Evolutionary conservation across 2,113 vertebrate species (phyloP), one percentile per base, ranked within the genome.

Genomic region (Glaucidium brasilianum): DNA sequence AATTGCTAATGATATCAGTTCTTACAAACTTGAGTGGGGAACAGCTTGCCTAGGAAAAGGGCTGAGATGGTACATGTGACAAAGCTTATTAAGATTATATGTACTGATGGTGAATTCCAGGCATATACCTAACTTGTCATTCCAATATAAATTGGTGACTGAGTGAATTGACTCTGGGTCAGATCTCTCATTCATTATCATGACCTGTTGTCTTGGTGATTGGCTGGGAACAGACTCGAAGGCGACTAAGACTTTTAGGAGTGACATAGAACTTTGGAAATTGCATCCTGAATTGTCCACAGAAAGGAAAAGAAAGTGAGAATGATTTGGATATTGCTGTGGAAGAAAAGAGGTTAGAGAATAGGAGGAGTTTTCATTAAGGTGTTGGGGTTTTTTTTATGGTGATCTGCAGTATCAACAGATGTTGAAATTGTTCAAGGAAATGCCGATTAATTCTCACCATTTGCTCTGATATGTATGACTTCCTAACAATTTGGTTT

Each of bases 141-240:
- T 94, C 89, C 86, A 69, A 94, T 96, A 95, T 91, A 92, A 94
- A 85, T 87, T 85, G 95, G 89, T 94, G 88, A 92, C 73, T 97
- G 95, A 97, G 73, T 95, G 88, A 60, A 95, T 96, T 96, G 97
- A 82, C 95, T 95, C 89, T 94, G 95, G 96, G 96, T 97, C 96
- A 97, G 62, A 27, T 96, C 91, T 97, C 92, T 96, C 92, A 97
- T 97, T 97, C 95, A 95, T 91, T 88, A 85, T 71, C 83, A 83
- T 96, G 97, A 97, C 96, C 96, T 94, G 35, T 94, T 94, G 73
- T 95, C 91, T 87, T 92, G 89, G 49, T 91, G 89, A 95, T 95
- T 95, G 92, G 95, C 91, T 95, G 88, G 88, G 95, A 96, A 76
- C 94, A 97, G 96, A 97, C 96, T 94, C 1, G 0, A 94, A 95